Conservation (phyloP, 2,113 vertebrate genomes). For the Osmerus eperlanus region DNA sequence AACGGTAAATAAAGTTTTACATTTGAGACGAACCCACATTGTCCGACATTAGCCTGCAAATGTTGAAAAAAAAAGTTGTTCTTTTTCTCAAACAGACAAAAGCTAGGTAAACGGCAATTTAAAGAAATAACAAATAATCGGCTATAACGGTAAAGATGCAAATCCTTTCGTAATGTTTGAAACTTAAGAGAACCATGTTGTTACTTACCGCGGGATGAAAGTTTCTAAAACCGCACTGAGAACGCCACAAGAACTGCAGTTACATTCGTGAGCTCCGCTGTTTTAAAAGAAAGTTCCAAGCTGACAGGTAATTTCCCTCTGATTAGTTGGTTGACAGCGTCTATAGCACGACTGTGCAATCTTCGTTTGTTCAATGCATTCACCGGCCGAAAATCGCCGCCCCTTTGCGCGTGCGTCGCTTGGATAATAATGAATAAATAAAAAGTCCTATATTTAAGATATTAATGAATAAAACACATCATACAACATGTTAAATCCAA, state of each 20-base stretch:
- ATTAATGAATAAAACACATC: too few relatives aligned
- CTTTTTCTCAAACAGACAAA: too few relatives aligned
- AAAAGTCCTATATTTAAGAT: too few relatives aligned
- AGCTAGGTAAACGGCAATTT: too few relatives aligned
- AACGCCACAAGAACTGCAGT: neutral
- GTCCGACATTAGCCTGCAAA: too few relatives aligned
- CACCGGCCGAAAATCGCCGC: too few relatives aligned
- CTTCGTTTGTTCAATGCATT: too few relatives aligned
- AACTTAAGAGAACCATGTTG: neutral
- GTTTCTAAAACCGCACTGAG: conserved; percentile 2
- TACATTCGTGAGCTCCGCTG: neutral
- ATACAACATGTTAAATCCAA: too few relatives aligned
- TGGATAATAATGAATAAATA: neutral
- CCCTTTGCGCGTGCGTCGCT: too few relatives aligned
- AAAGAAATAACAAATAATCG: neutral
- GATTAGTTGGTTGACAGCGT: neutral
- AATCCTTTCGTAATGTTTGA: neutral
- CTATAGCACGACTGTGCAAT: neutral
- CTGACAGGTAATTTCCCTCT: neutral
- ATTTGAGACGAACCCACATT: too few relatives aligned
- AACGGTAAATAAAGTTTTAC: too few relatives aligned
- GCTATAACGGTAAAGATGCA: neutral
- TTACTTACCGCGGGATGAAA: neutral
- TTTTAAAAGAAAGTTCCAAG: neutral
- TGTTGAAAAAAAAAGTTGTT: too few relatives aligned